phyloP scores from a whole-genome alignment of 2,888 invertebrate species.

The Hypomecis punctinalis region DNA sequence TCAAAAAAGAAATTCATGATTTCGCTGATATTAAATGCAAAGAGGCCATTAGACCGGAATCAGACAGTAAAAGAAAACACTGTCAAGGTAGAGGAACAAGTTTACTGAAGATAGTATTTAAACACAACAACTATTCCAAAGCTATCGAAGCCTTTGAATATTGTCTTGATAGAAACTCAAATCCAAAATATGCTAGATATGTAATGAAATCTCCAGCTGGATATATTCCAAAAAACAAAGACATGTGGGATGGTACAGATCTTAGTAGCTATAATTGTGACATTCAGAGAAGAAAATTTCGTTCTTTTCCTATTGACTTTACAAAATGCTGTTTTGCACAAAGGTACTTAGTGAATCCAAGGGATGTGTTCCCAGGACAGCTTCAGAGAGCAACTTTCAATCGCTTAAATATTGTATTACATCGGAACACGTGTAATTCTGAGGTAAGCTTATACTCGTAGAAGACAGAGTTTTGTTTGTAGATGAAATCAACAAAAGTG shows the following conservation, averaged over 20 bases:
- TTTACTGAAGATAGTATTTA: constrained; percentile 50
- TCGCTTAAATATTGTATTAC: constrained; percentile 61
- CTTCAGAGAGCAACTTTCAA: constrained; percentile 53
- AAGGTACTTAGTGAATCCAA: constrained; percentile 58
- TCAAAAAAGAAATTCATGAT: constrained; percentile 41
- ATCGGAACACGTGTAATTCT: constrained; percentile 63
- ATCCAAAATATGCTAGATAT: constrained; percentile 53
- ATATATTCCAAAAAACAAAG: constrained; percentile 17
- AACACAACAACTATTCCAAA: constrained; percentile 3
- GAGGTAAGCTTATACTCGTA: constrained; percentile 50
- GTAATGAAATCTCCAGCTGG: constrained; percentile 42
- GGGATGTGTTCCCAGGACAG: constrained; percentile 56
- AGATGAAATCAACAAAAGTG: too few species aligned
- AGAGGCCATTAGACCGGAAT: constrained; percentile 27
- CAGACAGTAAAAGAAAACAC: background rate
- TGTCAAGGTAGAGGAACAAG: constrained; percentile 50
- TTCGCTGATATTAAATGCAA: constrained; percentile 57
- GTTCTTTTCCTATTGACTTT: background rate
- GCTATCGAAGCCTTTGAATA: constrained; percentile 54
- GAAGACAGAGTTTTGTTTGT: too few species aligned
- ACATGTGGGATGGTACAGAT: background rate
- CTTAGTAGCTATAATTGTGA: background rate
- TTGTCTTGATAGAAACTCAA: constrained; percentile 52
- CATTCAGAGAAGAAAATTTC: background rate
- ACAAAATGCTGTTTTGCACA: constrained; percentile 46